Evolutionary conservation across 2,888 invertebrate species (phyloP).

Genomic region (Aplocera efformata): DNA sequence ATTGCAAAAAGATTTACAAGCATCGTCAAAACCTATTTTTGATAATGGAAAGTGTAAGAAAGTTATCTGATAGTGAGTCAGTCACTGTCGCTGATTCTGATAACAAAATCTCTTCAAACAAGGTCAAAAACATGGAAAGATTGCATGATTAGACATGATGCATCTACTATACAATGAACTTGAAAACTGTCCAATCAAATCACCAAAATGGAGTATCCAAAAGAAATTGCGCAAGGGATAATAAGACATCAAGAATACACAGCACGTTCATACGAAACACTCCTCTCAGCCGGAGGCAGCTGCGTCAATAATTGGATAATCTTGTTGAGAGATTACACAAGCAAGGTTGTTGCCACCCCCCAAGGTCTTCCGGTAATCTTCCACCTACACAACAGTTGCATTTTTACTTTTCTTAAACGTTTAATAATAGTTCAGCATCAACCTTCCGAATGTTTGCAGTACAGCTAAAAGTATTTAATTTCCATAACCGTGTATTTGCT

Average conservation of each 20-base stretch:
- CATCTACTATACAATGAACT: constrained; percentile 8
- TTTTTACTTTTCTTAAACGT: constrained; percentile 1
- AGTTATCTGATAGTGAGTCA: constrained; percentile 10
- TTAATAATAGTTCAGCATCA: constrained; percentile 3
- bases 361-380: constrained; percentile 24
- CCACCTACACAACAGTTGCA: constrained; percentile 14
- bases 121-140: constrained; percentile 14
- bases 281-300: constrained; percentile 13
- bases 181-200: constrained; percentile 1
- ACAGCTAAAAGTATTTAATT: no score
- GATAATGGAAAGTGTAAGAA: constrained; percentile 11
- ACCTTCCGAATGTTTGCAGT: not conserved
- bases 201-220: not conserved
- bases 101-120: constrained; percentile 11
- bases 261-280: constrained; percentile 16
- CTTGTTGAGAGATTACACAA: constrained; percentile 24
- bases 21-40: not conserved
- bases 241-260: constrained; percentile 8
- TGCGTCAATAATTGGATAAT: constrained; percentile 30
- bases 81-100: constrained; percentile 14
- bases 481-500: no score
- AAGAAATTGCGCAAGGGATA: constrained; percentile 12
- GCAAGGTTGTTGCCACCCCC: constrained; percentile 25
- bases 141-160: constrained; percentile 6
- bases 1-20: no score